These are phyloP conservation scores for Chelon auratus DNA, from an alignment of 2,797 vertebrate genomes.

Conservation along the genomic window DNA sequence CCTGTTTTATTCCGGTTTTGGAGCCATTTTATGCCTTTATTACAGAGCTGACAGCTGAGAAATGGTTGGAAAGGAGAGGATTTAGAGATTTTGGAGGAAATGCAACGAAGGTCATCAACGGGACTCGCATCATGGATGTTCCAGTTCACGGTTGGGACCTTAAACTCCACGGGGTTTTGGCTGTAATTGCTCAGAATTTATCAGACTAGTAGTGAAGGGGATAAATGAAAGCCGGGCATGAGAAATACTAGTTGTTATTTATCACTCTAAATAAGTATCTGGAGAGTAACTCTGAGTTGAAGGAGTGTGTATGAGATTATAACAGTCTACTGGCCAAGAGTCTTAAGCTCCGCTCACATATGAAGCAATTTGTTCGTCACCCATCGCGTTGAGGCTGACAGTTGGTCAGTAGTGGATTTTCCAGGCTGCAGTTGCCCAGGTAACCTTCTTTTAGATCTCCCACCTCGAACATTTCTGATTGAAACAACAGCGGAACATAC, in stretches of 20 bases:
- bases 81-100: not conserved
- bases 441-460: too few species aligned
- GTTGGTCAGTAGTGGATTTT: too few species aligned
- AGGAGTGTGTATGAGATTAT: not conserved
- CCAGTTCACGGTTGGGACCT: not conserved
- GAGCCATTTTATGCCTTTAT: constrained; percentile 35
- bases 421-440: too few species aligned
- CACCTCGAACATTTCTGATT: too few species aligned
- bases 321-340: not conserved
- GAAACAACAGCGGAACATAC: too few species aligned
- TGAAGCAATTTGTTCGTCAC: too few species aligned
- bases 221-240: not conserved
- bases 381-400: too few species aligned
- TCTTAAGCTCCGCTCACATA: too few species aligned
- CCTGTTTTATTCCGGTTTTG: constrained; percentile 42
- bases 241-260: not conserved
- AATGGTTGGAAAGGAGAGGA: constrained; percentile 19
- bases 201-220: not conserved
- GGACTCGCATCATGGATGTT: not conserved
- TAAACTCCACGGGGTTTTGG: not conserved
- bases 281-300: constrained; percentile 14
- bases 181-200: not conserved
- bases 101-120: not conserved
- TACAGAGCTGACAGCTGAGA: constrained; percentile 29
- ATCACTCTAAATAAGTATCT: constrained; percentile 1